phyloP scores from a whole-genome alignment of 2,797 vertebrate species.

The Gila robusta region DNA sequence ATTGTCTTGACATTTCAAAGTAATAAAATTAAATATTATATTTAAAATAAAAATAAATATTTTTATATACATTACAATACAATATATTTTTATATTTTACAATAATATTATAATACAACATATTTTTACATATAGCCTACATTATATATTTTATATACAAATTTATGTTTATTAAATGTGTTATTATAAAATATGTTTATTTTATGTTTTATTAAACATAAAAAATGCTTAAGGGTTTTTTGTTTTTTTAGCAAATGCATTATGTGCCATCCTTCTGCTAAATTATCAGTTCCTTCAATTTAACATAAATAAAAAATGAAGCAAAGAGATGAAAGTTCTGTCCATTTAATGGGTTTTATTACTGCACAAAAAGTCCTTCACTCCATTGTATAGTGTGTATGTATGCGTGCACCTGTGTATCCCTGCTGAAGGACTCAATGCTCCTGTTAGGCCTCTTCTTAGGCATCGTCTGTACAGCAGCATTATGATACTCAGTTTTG shows the following conservation, averaged over 20 bases:
- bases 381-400: neutral
- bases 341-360: neutral
- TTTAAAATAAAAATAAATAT: neutral
- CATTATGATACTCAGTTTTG: conserved; percentile 87
- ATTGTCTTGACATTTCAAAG: neutral
- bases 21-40: neutral
- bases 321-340: neutral
- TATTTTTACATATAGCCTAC: too few relatives aligned
- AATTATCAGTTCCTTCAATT: neutral
- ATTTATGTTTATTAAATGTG: neutral
- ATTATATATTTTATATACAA: neutral
- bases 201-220: neutral
- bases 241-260: neutral
- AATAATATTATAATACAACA: neutral
- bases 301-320: neutral
- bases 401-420: conserved; percentile 83
- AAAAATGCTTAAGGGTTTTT: too few relatives aligned
- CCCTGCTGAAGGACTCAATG: conserved; percentile 78
- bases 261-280: neutral
- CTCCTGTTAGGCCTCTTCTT: conserved; percentile 75
- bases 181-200: neutral
- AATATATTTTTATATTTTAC: neutral
- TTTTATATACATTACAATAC: neutral
- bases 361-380: neutral
- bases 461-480: conserved; percentile 85